A percentile compares a stretch with the other conserved stretches of the same genome.
Conservation (phyloP, 2,888 invertebrate species). For the Pimpla rufipes region DNA sequence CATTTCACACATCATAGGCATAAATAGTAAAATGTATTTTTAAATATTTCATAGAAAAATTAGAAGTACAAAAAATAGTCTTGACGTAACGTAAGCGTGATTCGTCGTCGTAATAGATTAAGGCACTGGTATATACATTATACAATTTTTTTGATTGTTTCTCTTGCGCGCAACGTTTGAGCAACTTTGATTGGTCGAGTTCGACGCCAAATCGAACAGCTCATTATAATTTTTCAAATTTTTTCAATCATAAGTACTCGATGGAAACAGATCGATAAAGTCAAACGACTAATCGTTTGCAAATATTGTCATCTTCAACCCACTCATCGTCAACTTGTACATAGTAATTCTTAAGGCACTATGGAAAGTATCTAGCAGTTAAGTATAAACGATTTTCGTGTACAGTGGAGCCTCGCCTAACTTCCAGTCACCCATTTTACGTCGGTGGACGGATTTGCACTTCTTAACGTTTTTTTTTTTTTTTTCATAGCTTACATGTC, state of each 20-base stretch:
- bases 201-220: conserved; percentile 24
- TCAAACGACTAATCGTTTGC: not conserved
- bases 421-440: too few relatives aligned
- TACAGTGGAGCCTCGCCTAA: not conserved
- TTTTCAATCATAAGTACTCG: conserved; percentile 62
- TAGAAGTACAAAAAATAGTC: conserved; percentile 77
- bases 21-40: conserved; percentile 80
- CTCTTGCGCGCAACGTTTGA: conserved; percentile 49
- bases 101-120: conserved; percentile 70
- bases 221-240: conserved; percentile 27
- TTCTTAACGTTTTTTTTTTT: too few relatives aligned
- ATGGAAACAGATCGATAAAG: conserved; percentile 35
- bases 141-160: conserved; percentile 68
- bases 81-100: conserved; percentile 65
- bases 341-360: conserved; percentile 62
- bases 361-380: conserved; percentile 44
- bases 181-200: conserved; percentile 29
- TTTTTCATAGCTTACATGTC: too few relatives aligned
- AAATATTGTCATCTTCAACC: not conserved
- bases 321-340: conserved; percentile 39
- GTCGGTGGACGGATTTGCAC: too few relatives aligned
- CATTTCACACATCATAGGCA: not conserved
- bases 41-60: conserved; percentile 81
- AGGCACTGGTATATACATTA: conserved; percentile 80
- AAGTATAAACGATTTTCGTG: conserved; percentile 45